Percentiles rank a stretch among this genome's conserved stretches.
These are phyloP conservation scores for Chondrilla cf. caribensis DNA, from an alignment of 37 sponge, comb jelly and placozoan genomes.

Conservation along the genomic window DNA sequence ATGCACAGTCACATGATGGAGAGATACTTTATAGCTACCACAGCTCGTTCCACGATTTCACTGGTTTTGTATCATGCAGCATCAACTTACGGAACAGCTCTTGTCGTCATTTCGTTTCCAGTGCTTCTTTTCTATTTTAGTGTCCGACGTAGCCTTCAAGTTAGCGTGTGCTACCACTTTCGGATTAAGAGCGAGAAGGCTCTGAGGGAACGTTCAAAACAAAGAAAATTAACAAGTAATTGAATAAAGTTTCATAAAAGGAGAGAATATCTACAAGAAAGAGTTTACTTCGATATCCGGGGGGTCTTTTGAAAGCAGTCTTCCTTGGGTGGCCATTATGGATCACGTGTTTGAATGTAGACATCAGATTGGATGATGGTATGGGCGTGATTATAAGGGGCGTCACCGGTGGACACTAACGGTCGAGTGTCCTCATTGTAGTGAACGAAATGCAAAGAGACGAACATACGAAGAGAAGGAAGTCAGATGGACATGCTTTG, in stretches of 20 bases:
- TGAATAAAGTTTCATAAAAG: not conserved
- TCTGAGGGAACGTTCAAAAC: too few relatives aligned
- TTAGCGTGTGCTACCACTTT: constrained; percentile 50
- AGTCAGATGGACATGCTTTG: not conserved
- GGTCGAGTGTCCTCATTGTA: not conserved
- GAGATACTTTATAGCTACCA: not conserved
- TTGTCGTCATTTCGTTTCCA: constrained; percentile 93
- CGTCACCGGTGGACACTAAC: too few relatives aligned
- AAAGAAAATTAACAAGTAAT: not conserved
- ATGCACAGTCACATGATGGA: not conserved
- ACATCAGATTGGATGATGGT: not conserved
- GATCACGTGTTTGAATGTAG: not conserved
- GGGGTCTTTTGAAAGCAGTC: constrained; percentile 50
- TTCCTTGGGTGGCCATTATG: constrained; percentile 8
- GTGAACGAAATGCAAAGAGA: not conserved
- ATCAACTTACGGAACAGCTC: constrained; percentile 65
- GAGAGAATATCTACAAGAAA: not conserved
- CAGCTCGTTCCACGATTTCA: too few relatives aligned
- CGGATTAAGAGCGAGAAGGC: constrained; percentile 83
- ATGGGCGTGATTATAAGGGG: too few relatives aligned
- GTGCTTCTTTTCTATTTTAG: constrained; percentile 79
- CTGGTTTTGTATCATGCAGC: too few relatives aligned
- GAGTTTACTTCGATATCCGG: constrained; percentile 71
- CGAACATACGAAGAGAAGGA: not conserved
- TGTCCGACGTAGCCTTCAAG: constrained; percentile 70